Percentiles rank a stretch among this genome's conserved stretches.
Conservation (phyloP, 2,888 invertebrate species). For the Lasioglossum marginatum region DNA sequence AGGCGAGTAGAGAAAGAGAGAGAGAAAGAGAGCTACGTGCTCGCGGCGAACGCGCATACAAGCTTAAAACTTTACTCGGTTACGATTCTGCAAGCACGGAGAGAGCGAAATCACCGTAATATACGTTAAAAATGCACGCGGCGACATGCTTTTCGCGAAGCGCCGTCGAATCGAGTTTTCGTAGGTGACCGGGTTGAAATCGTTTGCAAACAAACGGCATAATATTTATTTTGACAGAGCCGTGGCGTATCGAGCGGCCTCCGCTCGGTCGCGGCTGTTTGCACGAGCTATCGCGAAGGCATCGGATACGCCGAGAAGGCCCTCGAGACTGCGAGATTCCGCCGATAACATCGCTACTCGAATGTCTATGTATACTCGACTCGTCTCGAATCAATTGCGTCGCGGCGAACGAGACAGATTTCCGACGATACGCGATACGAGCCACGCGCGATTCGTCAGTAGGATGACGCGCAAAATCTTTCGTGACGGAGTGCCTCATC, state of each 20-base stretch:
- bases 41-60: background rate
- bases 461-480: background rate
- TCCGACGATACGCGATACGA: background rate
- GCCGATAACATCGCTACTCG: background rate
- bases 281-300: constrained; percentile 8
- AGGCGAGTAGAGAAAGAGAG: background rate
- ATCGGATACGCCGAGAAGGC: background rate
- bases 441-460: background rate
- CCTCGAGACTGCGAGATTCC: constrained; percentile 27
- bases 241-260: background rate
- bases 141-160: background rate
- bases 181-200: background rate
- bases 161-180: background rate
- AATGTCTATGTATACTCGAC: background rate
- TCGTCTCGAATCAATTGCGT: constrained; percentile 5
- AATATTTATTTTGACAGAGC: constrained; percentile 34
- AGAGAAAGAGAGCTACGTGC: background rate
- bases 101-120: background rate
- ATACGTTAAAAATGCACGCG: background rate
- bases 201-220: background rate
- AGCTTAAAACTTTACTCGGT: background rate
- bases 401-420: background rate
- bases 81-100: background rate
- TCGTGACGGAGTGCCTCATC: background rate
- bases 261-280: background rate